Conservation (phyloP, 2,113 vertebrate genomes). For the Fukomys damarensis region DNA sequence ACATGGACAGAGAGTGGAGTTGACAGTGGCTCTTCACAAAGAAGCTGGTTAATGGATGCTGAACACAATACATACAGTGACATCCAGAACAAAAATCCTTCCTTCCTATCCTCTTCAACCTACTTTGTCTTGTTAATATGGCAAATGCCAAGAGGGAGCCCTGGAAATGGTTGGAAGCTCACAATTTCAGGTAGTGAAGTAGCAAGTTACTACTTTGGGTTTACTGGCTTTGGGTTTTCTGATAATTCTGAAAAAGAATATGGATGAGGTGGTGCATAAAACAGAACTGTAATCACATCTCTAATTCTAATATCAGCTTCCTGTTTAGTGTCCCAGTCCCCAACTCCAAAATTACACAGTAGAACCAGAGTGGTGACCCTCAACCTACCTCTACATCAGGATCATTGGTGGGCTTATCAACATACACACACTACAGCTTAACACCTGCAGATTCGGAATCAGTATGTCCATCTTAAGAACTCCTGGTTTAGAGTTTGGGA, state of each 20-base stretch:
- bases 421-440: neutral
- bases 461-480: neutral
- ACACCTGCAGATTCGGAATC: neutral
- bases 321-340: neutral
- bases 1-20: neutral
- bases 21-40: neutral
- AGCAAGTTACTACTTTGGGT: neutral
- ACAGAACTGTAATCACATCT: constrained; percentile 51
- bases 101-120: constrained; percentile 17
- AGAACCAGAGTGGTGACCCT: neutral
- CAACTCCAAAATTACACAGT: neutral
- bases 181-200: neutral
- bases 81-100: neutral
- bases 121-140: neutral
- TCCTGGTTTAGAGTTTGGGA: neutral
- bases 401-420: neutral
- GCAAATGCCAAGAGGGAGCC: neutral
- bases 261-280: constrained; percentile 59
- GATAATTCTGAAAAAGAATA: constrained; percentile 60
- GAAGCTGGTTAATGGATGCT: neutral
- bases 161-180: neutral
- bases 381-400: neutral
- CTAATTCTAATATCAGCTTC: neutral
- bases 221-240: neutral
- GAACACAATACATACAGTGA: neutral